Percentiles rank a stretch among this genome's conserved stretches.
Evolutionary conservation across 2,888 invertebrate species (phyloP).

Genomic region (Acanthococcus lagerstroemiae): DNA sequence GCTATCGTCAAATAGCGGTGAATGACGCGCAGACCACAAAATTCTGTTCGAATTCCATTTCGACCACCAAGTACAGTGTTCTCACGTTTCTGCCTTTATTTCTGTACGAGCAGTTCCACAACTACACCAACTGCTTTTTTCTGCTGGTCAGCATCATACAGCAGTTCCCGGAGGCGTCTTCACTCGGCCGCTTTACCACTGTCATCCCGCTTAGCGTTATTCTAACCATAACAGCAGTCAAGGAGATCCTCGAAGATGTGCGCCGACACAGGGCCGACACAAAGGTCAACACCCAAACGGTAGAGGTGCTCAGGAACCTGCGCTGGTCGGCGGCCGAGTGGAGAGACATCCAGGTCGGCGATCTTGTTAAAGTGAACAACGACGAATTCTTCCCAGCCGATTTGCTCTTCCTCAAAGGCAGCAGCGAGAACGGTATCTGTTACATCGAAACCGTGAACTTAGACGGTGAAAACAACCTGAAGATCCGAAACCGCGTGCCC

Average conservation of each 20-base stretch:
- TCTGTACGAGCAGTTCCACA: constrained; percentile 21
- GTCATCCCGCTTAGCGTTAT: constrained; percentile 26
- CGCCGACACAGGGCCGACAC: constrained; percentile 75
- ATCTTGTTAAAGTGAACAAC: constrained; percentile 83
- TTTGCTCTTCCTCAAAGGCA: constrained; percentile 57
- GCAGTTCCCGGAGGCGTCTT: constrained; percentile 32
- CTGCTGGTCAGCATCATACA: constrained; percentile 23
- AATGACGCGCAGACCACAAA: constrained; percentile 41
- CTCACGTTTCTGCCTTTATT: constrained; percentile 16
- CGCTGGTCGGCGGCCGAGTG: constrained; percentile 72
- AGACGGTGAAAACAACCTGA: constrained; percentile 32
- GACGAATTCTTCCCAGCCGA: constrained; percentile 96
- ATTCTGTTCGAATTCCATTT: constrained; percentile 15
- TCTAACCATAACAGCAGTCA: constrained; percentile 20
- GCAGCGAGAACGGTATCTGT: constrained; percentile 13
- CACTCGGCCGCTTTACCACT: constrained; percentile 30
- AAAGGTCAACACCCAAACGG: constrained; percentile 79
- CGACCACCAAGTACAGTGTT: constrained; percentile 13
- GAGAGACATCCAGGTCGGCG: constrained; percentile 78
- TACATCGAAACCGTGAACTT: constrained; percentile 28
- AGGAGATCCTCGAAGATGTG: constrained; percentile 25
- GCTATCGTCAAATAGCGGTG: constrained; percentile 7
- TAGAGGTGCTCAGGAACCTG: constrained; percentile 70
- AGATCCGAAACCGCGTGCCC: constrained; percentile 16
- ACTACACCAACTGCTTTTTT: constrained; percentile 22